phyloP scores from a whole-genome alignment of 2,113 vertebrate species.

The Alectura lathami region DNA sequence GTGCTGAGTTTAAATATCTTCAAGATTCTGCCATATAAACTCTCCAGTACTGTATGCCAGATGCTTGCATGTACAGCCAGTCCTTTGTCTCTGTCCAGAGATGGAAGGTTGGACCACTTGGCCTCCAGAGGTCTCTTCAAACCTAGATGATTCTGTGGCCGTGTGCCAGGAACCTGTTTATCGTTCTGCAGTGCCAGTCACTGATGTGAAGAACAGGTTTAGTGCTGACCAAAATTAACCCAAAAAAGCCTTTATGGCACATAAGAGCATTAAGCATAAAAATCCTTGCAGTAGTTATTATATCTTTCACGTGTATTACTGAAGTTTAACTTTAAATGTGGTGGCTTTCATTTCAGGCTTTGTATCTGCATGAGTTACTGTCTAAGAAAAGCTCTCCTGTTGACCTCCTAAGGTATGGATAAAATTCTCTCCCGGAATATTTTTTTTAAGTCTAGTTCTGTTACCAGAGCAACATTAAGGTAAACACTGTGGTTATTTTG shows the following conservation, averaged over 20 bases:
- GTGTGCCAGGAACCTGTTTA: neutral
- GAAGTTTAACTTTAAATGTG: neutral
- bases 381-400: conserved; percentile 25
- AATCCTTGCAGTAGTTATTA: neutral
- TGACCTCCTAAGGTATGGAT: conserved; percentile 79
- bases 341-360: conserved; percentile 74
- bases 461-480: neutral
- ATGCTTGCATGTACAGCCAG: neutral
- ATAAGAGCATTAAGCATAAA: neutral
- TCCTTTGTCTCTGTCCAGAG: neutral
- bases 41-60: neutral
- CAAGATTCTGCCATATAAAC: neutral
- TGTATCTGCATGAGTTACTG: conserved; percentile 78
- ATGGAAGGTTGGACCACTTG: neutral
- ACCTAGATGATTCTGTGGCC: neutral
- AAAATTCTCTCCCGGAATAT: neutral
- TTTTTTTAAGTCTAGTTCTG: neutral
- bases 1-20: neutral
- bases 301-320: neutral
- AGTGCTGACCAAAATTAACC: too few relatives aligned
- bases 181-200: neutral
- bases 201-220: neutral
- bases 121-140: neutral
- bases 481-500: neutral
- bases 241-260: neutral